Conservation (phyloP, 2,888 invertebrate genomes). For the Leptinotarsa haldemani region DNA sequence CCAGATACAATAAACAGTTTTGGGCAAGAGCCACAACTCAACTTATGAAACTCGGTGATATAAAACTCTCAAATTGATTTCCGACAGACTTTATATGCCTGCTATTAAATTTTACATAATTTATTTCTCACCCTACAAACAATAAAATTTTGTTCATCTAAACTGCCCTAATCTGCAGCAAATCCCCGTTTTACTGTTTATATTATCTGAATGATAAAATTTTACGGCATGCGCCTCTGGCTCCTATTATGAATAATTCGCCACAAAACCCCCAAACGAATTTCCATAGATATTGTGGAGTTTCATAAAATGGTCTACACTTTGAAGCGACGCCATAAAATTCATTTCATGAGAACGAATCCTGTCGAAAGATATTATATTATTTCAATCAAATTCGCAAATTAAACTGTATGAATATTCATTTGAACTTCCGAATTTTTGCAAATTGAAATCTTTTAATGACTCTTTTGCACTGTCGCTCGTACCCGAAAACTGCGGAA, state of each 20-base stretch:
- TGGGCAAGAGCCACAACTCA: too few species aligned
- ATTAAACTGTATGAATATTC: conserved; percentile 42
- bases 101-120: not conserved
- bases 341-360: conserved; percentile 11
- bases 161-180: conserved; percentile 5
- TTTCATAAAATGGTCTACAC: conserved; percentile 16
- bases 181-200: conserved; percentile 10
- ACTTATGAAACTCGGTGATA: not conserved
- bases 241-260: conserved; percentile 17
- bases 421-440: conserved; percentile 34
- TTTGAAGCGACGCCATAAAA: conserved; percentile 13
- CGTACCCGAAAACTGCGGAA: conserved; percentile 25
- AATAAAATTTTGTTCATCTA: conserved; percentile 16
- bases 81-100: not conserved
- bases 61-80: not conserved
- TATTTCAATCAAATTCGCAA: conserved; percentile 34
- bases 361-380: conserved; percentile 11
- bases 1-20: too few species aligned
- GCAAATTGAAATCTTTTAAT: conserved; percentile 37
- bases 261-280: conserved; percentile 17
- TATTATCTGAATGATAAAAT: conserved; percentile 23
- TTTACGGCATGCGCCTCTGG: conserved; percentile 20
- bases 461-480: conserved; percentile 34
- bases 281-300: conserved; percentile 21
- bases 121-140: conserved; percentile 19